Percentiles rank a stretch among this genome's conserved stretches.
Conservation (phyloP, 2,888 invertebrate species). For the Thera obeliscata region DNA sequence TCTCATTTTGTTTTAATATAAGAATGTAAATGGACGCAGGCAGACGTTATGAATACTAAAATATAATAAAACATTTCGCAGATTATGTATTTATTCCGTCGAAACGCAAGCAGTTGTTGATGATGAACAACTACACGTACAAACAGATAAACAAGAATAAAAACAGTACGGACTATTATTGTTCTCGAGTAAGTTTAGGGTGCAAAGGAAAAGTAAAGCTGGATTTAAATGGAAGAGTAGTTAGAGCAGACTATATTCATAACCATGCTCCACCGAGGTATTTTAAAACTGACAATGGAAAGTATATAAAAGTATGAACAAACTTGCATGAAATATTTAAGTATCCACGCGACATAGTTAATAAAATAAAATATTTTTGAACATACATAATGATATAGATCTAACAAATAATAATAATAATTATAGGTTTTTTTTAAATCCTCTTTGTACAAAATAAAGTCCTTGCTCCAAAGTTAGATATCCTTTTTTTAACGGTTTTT, state of each 20-base stretch:
- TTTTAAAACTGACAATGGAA: constrained; percentile 26
- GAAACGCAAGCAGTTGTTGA: constrained; percentile 17
- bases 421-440: too few species aligned
- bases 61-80: neutral
- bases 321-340: neutral
- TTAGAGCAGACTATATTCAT: constrained; percentile 6
- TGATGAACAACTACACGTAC: constrained; percentile 30
- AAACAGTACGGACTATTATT: constrained; percentile 13
- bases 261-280: constrained; percentile 47
- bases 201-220: constrained; percentile 27
- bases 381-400: too few species aligned
- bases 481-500: too few species aligned
- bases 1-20: too few species aligned
- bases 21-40: too few species aligned
- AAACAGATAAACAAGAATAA: constrained; percentile 2
- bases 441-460: too few species aligned
- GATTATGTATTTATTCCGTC: constrained; percentile 27
- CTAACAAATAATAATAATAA: too few species aligned
- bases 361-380: too few species aligned
- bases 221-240: constrained; percentile 3
- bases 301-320: constrained; percentile 9
- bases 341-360: too few species aligned
- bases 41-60: neutral
- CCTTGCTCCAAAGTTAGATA: too few species aligned
- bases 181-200: constrained; percentile 16